Conservation (phyloP, 1,140 invertebrate species). For the Acromyrmex heyeri region DNA sequence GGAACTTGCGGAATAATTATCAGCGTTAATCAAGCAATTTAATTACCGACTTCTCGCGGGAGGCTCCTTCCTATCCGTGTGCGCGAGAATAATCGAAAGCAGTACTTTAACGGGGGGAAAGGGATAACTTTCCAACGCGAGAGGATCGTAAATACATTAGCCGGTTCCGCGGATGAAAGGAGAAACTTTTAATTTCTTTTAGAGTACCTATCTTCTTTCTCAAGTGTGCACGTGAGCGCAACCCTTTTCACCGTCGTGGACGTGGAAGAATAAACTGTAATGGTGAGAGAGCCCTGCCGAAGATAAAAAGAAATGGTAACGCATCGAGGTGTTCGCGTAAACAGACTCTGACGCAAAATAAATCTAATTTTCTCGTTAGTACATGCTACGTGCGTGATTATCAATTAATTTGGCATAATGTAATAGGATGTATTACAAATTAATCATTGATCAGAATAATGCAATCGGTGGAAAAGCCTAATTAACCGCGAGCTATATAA, state of each 20-base stretch:
- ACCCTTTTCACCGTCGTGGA: conserved; percentile 32
- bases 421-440: conserved; percentile 11
- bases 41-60: conserved; percentile 65
- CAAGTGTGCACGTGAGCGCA: conserved; percentile 42
- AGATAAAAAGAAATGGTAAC: conserved; percentile 34
- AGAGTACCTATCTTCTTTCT: conserved; percentile 45
- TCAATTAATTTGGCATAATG: background rate
- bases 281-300: background rate
- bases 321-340: background rate
- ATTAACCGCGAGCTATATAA: background rate
- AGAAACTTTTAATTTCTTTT: conserved; percentile 62
- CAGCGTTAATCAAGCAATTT: conserved; percentile 69
- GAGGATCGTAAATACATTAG: conserved; percentile 66
- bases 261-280: conserved; percentile 40
- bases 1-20: conserved; percentile 65
- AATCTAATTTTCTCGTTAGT: conserved; percentile 13
- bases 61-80: conserved; percentile 27
- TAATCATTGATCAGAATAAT: conserved; percentile 25
- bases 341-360: background rate
- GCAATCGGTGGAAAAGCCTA: background rate
- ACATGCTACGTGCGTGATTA: background rate
- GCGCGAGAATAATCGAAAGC: conserved; percentile 63
- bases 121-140: conserved; percentile 57
- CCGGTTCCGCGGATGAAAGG: conserved; percentile 43
- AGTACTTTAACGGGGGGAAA: conserved; percentile 58